These are phyloP conservation scores for Drosophila anomalata DNA, from an alignment of 2,888 invertebrate genomes.

Conservation along the genomic window DNA sequence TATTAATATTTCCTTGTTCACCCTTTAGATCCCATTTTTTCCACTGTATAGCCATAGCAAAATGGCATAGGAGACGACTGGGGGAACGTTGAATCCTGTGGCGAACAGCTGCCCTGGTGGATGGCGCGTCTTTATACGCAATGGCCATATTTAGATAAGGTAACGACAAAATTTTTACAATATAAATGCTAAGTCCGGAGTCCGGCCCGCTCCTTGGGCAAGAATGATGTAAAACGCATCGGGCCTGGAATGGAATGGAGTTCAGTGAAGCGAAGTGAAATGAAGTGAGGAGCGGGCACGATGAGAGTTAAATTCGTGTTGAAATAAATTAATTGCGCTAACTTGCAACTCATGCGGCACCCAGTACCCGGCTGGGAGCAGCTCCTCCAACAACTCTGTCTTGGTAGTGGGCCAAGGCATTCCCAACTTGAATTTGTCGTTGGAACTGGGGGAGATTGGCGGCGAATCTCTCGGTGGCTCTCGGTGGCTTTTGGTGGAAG, in stretches of 20 bases:
- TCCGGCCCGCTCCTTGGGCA: constrained; percentile 37
- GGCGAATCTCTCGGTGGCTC: constrained; percentile 29
- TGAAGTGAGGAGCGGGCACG: constrained; percentile 50
- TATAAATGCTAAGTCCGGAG: constrained; percentile 53
- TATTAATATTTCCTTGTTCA: no score
- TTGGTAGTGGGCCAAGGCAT: constrained; percentile 60
- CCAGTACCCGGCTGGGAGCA: constrained; percentile 14
- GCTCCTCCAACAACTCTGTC: background rate
- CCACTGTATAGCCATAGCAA: background rate
- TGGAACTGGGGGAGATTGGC: constrained; percentile 44
- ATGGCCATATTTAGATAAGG: constrained; percentile 77
- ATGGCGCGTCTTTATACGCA: constrained; percentile 73
- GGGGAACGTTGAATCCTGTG: constrained; percentile 32
- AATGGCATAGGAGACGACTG: background rate
- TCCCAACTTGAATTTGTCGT: constrained; percentile 66
- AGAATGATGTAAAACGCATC: constrained; percentile 70
- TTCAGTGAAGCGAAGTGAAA: constrained; percentile 20
- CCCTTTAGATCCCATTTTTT: background rate
- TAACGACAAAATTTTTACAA: constrained; percentile 75
- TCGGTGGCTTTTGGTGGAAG: constrained; percentile 36
- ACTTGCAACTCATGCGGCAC: constrained; percentile 79
- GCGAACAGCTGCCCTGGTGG: constrained; percentile 55
- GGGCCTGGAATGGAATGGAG: constrained; percentile 39
- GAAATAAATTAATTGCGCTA: constrained; percentile 80
- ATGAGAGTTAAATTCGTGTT: constrained; percentile 79